These are phyloP conservation scores for Spodoptera exigua DNA, from an alignment of 2,888 invertebrate genomes.

Conservation along the genomic window DNA sequence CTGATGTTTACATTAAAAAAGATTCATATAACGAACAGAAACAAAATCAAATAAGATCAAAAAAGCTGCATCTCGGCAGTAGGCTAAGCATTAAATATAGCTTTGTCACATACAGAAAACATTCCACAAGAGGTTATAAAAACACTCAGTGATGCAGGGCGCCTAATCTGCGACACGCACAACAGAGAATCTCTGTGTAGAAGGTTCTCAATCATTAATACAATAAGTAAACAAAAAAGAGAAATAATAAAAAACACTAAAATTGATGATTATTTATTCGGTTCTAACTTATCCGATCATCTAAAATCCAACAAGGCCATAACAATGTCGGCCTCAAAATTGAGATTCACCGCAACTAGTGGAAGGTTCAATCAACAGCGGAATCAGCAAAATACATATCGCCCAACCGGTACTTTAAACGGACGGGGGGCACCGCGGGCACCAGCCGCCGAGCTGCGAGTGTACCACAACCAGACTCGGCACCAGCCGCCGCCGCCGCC, in stretches of 20 bases:
- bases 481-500: constrained; percentile 3
- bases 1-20: constrained; percentile 31
- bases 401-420: constrained; percentile 13
- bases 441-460: constrained; percentile 9
- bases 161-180: constrained; percentile 36
- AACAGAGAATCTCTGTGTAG: constrained; percentile 19
- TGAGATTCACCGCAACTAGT: background rate
- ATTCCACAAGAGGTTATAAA: constrained; percentile 38
- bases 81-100: constrained; percentile 27
- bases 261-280: constrained; percentile 10
- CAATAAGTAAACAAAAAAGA: too few species aligned
- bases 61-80: constrained; percentile 31
- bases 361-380: background rate
- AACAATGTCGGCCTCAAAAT: background rate
- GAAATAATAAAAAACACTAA: constrained; percentile 5
- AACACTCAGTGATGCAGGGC: constrained; percentile 33
- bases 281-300: constrained; percentile 8
- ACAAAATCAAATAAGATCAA: constrained; percentile 45
- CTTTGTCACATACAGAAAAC: constrained; percentile 6
- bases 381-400: background rate
- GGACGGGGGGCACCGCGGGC: constrained; percentile 11
- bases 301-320: constrained; percentile 21
- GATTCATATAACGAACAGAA: constrained; percentile 32
- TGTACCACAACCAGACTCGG: constrained; percentile 1
- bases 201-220: constrained; percentile 7